Evolutionary conservation across 2,797 vertebrate species (phyloP).

Genomic region (Sorex maritimensis): DNA sequence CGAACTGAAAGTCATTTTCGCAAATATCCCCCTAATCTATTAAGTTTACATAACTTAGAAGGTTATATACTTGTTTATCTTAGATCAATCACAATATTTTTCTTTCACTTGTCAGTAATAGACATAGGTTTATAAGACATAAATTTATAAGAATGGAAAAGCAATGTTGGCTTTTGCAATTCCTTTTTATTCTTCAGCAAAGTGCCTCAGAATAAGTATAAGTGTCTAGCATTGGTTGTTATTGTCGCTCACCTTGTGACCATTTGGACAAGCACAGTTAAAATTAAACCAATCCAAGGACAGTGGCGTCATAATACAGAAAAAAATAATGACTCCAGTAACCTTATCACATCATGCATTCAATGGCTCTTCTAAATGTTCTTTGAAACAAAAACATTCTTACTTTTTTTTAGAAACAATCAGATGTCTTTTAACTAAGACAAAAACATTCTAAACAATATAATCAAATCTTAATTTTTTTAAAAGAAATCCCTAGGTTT

Average conservation of each 20-base stretch:
- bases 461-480: background rate
- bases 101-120: background rate
- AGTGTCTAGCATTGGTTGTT: background rate
- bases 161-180: background rate
- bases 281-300: background rate
- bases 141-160: background rate
- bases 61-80: background rate
- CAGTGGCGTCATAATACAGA: background rate
- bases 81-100: background rate
- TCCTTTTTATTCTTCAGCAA: background rate
- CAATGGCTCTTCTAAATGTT: background rate
- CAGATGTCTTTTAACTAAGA: background rate
- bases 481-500: too few species aligned
- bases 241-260: background rate
- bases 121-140: background rate
- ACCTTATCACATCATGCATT: background rate
- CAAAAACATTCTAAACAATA: background rate
- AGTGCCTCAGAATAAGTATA: background rate
- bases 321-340: background rate
- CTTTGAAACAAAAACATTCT: background rate
- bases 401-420: background rate
- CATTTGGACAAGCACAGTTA: background rate
- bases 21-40: background rate
- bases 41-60: background rate
- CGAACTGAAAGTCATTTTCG: constrained; percentile 41